A percentile compares a stretch with the other conserved stretches of the same genome.
These are phyloP conservation scores for Neuroterus valhalla DNA, from an alignment of 1,140 invertebrate species.

Conservation along the genomic window DNA sequence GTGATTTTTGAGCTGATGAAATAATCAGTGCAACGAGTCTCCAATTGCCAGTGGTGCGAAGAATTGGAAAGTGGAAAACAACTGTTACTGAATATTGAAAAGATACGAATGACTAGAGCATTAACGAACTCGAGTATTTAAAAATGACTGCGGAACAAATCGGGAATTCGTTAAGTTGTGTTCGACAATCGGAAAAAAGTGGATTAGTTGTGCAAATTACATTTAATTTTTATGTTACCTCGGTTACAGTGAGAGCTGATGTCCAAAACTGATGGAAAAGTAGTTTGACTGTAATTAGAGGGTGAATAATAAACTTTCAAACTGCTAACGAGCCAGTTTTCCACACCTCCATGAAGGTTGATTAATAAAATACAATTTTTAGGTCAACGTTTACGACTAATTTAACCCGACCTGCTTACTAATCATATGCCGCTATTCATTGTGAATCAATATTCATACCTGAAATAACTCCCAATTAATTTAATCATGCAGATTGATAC, in stretches of 20 bases:
- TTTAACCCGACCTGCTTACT: neutral
- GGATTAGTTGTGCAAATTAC: neutral
- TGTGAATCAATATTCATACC: conserved; percentile 6
- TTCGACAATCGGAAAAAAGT: too few relatives aligned
- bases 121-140: neutral
- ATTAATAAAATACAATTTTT: too few relatives aligned
- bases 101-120: neutral
- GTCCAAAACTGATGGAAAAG: conserved; percentile 12
- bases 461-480: conserved; percentile 2
- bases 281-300: conserved; percentile 23
- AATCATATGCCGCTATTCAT: conserved; percentile 8
- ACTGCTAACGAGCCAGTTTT: neutral
- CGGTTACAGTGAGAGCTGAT: neutral
- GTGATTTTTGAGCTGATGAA: neutral
- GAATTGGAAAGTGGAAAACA: neutral
- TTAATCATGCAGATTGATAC: neutral
- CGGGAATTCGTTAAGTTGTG: too few relatives aligned
- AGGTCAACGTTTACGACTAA: too few relatives aligned
- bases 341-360: too few relatives aligned
- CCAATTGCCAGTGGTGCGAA: neutral
- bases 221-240: neutral
- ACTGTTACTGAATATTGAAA: conserved; percentile 3
- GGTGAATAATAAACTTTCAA: conserved; percentile 10
- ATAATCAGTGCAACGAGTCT: neutral
- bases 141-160: neutral